These are phyloP conservation scores for Gymnopithys bicolor DNA, from an alignment of 2,797 vertebrate species.

Conservation along the genomic window DNA sequence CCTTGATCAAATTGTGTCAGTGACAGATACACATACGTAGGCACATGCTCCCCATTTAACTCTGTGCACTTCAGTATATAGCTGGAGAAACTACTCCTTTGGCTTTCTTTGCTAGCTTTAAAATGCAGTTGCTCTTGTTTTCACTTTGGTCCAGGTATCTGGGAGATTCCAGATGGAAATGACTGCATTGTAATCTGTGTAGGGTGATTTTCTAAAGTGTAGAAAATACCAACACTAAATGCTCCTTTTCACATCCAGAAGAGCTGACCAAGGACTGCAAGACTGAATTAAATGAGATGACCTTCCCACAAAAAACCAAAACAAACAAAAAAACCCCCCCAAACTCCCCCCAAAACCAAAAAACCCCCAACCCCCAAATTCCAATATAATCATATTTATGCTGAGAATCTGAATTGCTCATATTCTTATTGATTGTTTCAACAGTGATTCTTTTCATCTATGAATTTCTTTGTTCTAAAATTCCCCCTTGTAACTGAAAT, in stretches of 20 bases:
- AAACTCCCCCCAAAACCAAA: no score
- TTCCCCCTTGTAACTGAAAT: background rate
- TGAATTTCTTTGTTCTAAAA: background rate
- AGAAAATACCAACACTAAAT: background rate
- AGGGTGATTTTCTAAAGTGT: background rate
- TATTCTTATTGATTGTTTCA: background rate
- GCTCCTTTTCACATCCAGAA: slow-evolving; percentile 14
- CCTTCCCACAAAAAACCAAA: background rate
- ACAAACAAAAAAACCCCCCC: background rate
- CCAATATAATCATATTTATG: background rate
- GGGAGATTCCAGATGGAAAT: background rate
- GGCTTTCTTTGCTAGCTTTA: background rate
- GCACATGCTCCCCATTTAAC: background rate
- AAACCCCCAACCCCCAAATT: background rate
- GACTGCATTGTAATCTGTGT: background rate
- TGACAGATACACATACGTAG: background rate
- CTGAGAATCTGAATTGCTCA: background rate
- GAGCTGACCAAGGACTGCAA: background rate
- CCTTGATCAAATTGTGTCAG: slow-evolving; percentile 3
- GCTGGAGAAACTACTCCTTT: background rate
- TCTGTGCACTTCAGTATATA: background rate
- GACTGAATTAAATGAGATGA: background rate
- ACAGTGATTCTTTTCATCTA: background rate
- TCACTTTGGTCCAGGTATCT: background rate
- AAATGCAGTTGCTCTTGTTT: background rate